Evolutionary conservation across 1,140 invertebrate species (phyloP), one percentile per base, ranked within the genome.

Genomic region (Drosophila tristis): DNA sequence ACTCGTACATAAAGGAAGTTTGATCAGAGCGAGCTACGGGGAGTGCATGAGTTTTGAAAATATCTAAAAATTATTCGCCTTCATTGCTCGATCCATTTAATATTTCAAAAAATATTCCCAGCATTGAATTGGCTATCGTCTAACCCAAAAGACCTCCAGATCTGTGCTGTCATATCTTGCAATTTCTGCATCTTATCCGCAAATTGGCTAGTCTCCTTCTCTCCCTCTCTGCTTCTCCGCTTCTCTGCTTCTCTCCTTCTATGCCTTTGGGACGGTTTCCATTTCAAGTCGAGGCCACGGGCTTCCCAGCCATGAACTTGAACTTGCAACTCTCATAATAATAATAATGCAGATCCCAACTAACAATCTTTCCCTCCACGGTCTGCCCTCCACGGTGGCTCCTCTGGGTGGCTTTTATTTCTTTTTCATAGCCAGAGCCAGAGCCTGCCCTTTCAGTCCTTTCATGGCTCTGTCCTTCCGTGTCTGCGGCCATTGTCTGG

Each of bases 321-420:
- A 86, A 86, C 82, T 86, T 86, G 82, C 81, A 62, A 85, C 78
- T 72, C 65, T 87, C 65, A 80, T 77, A 73, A 66, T 74, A 71
- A 74, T 72, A 78, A 71, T 58, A 58, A 59, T 61, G 65, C 55
- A 58, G 47, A 63, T 48, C 59, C 60, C 62, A 72, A 60, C 61
- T 60, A 47, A 55, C 80, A 80, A 64, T 48, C 61, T 71, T 67
- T 57, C 61, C 64, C 57, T 56, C 60, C 58, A 20, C 50, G 39
- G 47, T 44, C 48, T 51, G 39, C n/a, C 45, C 61, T 63, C 54
- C 49, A 43, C 2, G 31, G 45, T 13, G 44, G 54, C 61, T 39
- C 4, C 35, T 39, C 11, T 55, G 62, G 74, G 43, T 44, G 43
- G 57, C 44, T 60, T 75, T 75, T 75, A 75, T 66, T 75, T 61